These are phyloP conservation scores for Machimus rusticus DNA, from an alignment of 2,888 invertebrate genomes.

Conservation along the genomic window DNA sequence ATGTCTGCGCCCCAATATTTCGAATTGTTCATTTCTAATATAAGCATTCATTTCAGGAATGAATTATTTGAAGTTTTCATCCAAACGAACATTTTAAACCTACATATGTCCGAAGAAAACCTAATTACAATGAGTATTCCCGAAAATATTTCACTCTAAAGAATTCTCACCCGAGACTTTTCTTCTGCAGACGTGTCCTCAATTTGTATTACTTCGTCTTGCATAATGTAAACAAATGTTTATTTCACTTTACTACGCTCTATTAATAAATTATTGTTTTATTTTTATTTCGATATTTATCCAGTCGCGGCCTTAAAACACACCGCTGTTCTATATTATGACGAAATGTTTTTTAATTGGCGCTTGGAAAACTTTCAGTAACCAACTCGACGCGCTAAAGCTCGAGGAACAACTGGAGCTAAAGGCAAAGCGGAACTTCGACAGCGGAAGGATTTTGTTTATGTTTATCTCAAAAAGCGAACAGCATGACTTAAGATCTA, in stretches of 20 bases:
- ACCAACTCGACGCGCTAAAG: neutral
- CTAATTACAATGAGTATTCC: neutral
- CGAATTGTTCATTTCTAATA: neutral
- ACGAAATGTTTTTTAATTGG: neutral
- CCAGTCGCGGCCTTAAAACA: neutral
- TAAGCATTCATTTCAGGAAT: neutral
- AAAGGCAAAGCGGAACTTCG: neutral
- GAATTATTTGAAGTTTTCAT: neutral
- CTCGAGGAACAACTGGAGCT: neutral
- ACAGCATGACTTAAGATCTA: constrained; percentile 10
- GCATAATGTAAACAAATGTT: neutral
- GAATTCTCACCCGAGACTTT: constrained; percentile 16
- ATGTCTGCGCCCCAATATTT: neutral
- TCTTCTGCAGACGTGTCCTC: neutral
- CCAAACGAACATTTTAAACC: neutral
- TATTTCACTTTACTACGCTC: neutral
- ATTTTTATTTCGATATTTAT: neutral
- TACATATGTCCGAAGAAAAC: neutral
- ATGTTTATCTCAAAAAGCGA: neutral
- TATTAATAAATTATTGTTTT: neutral
- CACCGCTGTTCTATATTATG: neutral
- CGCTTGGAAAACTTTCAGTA: neutral
- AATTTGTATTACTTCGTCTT: neutral
- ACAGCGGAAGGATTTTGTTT: constrained; percentile 21
- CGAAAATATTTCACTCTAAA: neutral